Evolutionary conservation across 2,113 vertebrate species (phyloP), one percentile per base, ranked within the genome.

Genomic region (Indicator maculatus): DNA sequence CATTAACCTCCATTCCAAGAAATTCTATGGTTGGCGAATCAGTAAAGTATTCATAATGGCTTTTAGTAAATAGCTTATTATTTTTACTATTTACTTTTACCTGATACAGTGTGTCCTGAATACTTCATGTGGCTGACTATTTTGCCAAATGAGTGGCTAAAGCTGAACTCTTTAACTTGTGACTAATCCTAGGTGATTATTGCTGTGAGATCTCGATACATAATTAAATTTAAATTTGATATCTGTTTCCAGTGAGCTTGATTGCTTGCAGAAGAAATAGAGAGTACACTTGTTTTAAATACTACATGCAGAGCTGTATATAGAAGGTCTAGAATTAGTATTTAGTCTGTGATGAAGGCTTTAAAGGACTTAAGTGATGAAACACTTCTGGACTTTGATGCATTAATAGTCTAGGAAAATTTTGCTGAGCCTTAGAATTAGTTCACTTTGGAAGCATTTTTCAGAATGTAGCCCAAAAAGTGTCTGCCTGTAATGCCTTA

Each of bases 41-140:
- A 86, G 41, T 78, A 73, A 64, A 69, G 27, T 7, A 50, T 88
- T 44, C 23, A 27, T 82, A 86, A 92, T 52, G 39, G 55, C 20
- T 45, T 74, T 77, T 64, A 74, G 41, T 73, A 74, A 70, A 41
- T 33, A 52, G 50, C 28, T 60, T 69, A 55, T 78, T 89, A 53
- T 78, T 89, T 89, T 89, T 73, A 89, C 24, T 69, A 53, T 92
- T 89, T 86, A 86, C 31, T 21, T 69, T 74, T 83, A 64, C 23
- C n/a, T 78, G 71, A 73, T 53, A 52, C 24, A 59, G 12, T 45
- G 7, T 63, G 33, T 84, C 33, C 59, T 36, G n/a, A 73, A 59
- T 73, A 45, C 58, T 90, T 47, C 17, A 64, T 86, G 55, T 52
- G 44, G 19, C 11, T 78, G 47, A 33, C 36, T 55, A 23, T 86